Conservation (phyloP, 2,797 vertebrate genomes). For the Ptychadena robeensis region DNA sequence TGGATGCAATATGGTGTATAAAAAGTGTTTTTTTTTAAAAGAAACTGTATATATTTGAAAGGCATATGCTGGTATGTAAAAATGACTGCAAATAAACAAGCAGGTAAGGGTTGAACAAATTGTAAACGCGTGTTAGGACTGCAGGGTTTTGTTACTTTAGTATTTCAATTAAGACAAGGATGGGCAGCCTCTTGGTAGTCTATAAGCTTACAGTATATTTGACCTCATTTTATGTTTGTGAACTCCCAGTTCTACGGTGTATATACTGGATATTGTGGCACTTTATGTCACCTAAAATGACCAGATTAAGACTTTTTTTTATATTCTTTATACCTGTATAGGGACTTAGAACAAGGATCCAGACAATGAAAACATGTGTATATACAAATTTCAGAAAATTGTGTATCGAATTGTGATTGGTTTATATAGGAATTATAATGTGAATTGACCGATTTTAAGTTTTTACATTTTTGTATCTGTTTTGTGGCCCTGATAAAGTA, state of each 20-base stretch:
- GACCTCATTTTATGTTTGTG: background rate
- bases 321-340: no score
- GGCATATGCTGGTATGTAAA: conserved; percentile 12
- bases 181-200: background rate
- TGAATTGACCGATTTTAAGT: no score
- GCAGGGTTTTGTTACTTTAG: conserved; percentile 4
- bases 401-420: no score
- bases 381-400: no score
- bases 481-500: no score
- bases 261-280: no score
- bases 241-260: no score
- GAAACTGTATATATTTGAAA: conserved; percentile 32
- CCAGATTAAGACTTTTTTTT: background rate
- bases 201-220: no score
- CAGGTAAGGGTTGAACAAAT: conserved; percentile 7
- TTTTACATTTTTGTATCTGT: no score
- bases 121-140: conserved; percentile 7
- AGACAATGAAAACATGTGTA: no score
- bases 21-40: conserved; percentile 28
- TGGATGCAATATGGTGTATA: conserved; percentile 14
- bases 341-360: no score
- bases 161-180: conserved; percentile 14
- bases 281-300: background rate
- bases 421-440: no score
- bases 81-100: conserved; percentile 36